A percentile compares a stretch with the other conserved stretches of the same genome.
Evolutionary conservation across 2,888 invertebrate genomes (phyloP).

Genomic region (Synergus itoensis): DNA sequence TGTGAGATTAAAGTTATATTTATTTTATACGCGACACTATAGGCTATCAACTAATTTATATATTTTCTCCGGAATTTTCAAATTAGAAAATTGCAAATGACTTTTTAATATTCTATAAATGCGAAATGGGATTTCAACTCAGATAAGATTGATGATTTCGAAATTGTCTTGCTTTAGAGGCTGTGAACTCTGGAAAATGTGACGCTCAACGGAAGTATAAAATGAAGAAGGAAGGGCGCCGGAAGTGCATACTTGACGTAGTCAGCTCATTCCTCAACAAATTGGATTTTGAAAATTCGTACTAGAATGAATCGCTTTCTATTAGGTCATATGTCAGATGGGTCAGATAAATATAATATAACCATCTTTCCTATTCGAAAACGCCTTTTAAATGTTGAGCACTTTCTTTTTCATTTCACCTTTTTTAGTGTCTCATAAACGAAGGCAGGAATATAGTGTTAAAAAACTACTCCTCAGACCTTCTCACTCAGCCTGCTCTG

Average conservation of each 20-base stretch:
- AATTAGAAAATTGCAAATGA: not conserved
- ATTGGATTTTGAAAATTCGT: not conserved
- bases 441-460: not conserved
- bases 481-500: not conserved
- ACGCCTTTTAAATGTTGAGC: not conserved
- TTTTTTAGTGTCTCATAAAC: not conserved
- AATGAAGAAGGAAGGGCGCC: not conserved
- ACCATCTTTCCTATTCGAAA: not conserved
- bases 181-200: not conserved
- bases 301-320: not conserved
- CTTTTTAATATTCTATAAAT: not conserved
- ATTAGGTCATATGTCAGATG: not conserved
- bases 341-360: not conserved
- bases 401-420: not conserved
- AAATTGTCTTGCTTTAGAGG: not conserved
- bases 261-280: not conserved
- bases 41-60: not conserved
- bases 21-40: not conserved
- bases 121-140: not conserved
- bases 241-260: not conserved
- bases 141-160: not conserved
- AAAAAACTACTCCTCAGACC: not conserved
- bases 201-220: not conserved
- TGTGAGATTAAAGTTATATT: conserved; percentile 25
- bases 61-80: not conserved